A percentile compares a stretch with the other conserved stretches of the same genome.
These are phyloP conservation scores for Mus spretus DNA, from an alignment of 2,797 vertebrate genomes.

Conservation along the genomic window DNA sequence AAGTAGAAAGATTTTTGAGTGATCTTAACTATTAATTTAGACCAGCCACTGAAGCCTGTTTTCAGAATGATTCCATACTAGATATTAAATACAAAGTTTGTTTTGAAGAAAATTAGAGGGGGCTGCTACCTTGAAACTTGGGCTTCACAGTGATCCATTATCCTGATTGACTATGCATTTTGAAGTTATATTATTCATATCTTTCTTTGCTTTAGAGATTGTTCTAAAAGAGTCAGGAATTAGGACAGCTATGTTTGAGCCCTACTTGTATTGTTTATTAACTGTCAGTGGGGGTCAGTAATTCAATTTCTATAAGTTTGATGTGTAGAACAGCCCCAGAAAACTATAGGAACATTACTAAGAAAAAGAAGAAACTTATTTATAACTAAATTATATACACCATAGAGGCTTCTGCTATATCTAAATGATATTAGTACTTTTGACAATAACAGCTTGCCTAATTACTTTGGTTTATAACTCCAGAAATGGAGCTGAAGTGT, in stretches of 20 bases:
- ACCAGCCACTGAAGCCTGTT: background rate
- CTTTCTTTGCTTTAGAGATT: background rate
- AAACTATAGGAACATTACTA: background rate
- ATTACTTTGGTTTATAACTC: constrained; percentile 13
- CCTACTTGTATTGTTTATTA: background rate
- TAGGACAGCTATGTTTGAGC: background rate
- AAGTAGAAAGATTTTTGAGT: background rate
- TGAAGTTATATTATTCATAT: background rate
- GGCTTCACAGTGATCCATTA: background rate
- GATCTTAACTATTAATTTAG: background rate
- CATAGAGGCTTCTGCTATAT: background rate
- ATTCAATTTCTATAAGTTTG: background rate
- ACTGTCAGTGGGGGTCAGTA: background rate
- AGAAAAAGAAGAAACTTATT: background rate
- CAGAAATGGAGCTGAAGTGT: background rate
- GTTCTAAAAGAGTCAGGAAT: background rate
- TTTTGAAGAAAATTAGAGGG: constrained; percentile 1
- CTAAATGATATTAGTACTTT: background rate
- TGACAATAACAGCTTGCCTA: background rate
- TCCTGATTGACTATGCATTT: background rate
- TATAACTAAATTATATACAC: background rate
- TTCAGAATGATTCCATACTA: background rate
- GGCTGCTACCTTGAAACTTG: background rate
- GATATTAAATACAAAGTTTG: background rate
- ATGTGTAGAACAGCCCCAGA: background rate